These are phyloP conservation scores for Naja naja DNA, from an alignment of 2,113 vertebrate species.

Conservation along the genomic window DNA sequence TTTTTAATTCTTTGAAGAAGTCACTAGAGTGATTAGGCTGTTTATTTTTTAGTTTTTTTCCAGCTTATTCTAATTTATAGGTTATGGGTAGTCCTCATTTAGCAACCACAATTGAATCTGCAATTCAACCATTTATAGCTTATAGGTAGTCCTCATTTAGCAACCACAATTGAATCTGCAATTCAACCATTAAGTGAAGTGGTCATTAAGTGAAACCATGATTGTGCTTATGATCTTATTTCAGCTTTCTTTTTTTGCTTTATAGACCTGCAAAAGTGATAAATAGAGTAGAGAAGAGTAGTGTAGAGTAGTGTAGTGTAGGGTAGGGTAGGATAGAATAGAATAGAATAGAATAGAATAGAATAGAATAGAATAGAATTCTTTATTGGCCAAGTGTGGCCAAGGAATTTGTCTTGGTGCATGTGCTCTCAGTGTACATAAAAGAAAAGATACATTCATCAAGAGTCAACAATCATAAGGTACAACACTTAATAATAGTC, in stretches of 20 bases:
- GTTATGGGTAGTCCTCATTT: neutral
- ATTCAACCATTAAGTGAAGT: neutral
- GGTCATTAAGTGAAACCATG: neutral
- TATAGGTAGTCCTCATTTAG: neutral
- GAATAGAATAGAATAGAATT: too few relatives aligned
- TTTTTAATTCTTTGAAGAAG: neutral
- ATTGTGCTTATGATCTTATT: neutral
- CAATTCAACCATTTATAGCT: neutral
- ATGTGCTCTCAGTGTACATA: too few relatives aligned
- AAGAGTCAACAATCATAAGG: too few relatives aligned
- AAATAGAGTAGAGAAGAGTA: too few relatives aligned
- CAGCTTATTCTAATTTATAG: neutral
- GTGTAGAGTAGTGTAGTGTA: too few relatives aligned
- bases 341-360: too few relatives aligned
- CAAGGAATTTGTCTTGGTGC: too few relatives aligned
- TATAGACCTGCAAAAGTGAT: neutral
- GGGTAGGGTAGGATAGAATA: too few relatives aligned
- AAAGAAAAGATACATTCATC: too few relatives aligned
- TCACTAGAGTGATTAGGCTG: neutral
- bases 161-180: neutral
- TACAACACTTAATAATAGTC: too few relatives aligned
- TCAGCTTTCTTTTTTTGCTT: neutral
- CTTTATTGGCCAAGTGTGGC: too few relatives aligned
- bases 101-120: neutral
- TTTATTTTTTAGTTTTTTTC: neutral